Percentiles rank a stretch among this genome's conserved stretches.
Evolutionary conservation across 2,797 vertebrate genomes (phyloP).

Genomic region (Enteromius mattozi): DNA sequence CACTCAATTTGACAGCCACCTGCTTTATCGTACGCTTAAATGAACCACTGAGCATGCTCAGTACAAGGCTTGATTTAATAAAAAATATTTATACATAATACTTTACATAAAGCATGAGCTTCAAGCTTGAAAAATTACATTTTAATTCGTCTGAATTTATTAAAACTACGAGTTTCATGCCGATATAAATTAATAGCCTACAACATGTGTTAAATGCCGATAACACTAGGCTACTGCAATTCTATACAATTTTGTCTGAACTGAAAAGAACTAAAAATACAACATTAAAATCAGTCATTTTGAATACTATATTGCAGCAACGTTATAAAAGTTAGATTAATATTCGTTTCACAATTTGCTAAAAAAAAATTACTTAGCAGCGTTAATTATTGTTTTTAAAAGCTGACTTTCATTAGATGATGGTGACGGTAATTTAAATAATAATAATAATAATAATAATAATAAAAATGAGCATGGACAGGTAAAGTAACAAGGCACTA

Average conservation of each 20-base stretch:
- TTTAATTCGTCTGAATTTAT: not conserved
- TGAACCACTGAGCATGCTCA: not conserved
- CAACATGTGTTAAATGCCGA: not conserved
- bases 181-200: not conserved
- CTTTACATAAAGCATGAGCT: not conserved
- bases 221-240: not conserved
- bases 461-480: too few species aligned
- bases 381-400: not conserved
- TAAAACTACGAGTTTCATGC: not conserved
- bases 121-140: not conserved
- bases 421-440: not conserved
- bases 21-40: not conserved
- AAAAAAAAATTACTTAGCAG: too few species aligned
- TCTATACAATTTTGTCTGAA: not conserved
- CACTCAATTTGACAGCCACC: conserved; percentile 52
- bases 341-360: not conserved
- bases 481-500: too few species aligned
- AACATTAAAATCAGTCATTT: not conserved
- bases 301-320: not conserved
- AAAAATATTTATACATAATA: too few species aligned
- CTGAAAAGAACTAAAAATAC: not conserved
- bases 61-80: not conserved
- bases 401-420: not conserved
- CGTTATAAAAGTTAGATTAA: not conserved
- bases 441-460: too few species aligned